A percentile compares a stretch with the other conserved stretches of the same genome.
Conservation (phyloP, 2,888 invertebrate species). For the Dicranocentrus wangi region DNA sequence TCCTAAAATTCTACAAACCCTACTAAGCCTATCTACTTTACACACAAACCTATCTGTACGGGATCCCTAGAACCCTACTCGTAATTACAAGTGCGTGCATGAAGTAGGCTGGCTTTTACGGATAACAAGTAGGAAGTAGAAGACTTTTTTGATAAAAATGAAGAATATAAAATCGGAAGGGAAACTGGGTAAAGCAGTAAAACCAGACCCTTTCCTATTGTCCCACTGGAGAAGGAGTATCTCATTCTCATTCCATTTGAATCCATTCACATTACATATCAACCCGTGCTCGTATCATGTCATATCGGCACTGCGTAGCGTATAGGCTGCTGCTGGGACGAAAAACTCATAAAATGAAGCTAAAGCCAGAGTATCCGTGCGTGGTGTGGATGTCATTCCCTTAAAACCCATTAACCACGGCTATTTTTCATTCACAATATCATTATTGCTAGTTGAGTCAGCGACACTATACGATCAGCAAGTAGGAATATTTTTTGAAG, state of each 20-base stretch:
- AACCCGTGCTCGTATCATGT: conserved; percentile 35
- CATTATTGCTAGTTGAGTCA: conserved; percentile 43
- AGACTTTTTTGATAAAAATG: conserved; percentile 21
- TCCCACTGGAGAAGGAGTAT: conserved; percentile 58
- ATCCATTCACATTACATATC: conserved; percentile 24
- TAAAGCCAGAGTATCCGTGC: conserved; percentile 38
- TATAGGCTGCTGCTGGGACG: conserved; percentile 26
- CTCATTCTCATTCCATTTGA: conserved; percentile 53
- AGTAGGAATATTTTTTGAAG: not conserved
- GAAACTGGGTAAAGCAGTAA: conserved; percentile 26
- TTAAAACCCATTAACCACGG: conserved; percentile 55
- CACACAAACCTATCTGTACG: too few species aligned
- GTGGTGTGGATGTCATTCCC: conserved; percentile 51
- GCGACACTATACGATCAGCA: not conserved
- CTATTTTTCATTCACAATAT: conserved; percentile 56
- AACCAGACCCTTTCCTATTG: conserved; percentile 44
- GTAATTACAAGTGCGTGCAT: conserved; percentile 34
- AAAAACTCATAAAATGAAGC: conserved; percentile 58
- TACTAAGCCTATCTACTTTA: not conserved
- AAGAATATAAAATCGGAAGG: conserved; percentile 27
- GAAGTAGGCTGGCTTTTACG: conserved; percentile 27
- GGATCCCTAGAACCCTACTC: too few species aligned
- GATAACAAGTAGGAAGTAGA: conserved; percentile 17
- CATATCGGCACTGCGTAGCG: not conserved
- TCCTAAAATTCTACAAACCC: conserved; percentile 38